Conservation (phyloP, 2,888 invertebrate species). For the Melangyna quadrimaculata region DNA sequence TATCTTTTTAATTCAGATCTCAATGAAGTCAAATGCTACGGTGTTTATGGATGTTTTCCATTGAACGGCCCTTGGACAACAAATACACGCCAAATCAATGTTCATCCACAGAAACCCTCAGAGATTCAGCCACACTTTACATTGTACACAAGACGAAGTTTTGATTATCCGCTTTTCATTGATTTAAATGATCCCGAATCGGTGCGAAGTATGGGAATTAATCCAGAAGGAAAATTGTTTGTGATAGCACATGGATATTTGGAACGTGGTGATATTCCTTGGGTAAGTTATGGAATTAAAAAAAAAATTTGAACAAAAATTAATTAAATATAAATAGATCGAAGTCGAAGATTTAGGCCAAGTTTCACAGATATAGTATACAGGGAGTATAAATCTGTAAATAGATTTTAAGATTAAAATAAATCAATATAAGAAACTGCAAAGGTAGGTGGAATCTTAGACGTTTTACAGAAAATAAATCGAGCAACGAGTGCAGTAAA, state of each 20-base stretch:
- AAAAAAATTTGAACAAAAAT: no score
- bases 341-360: no score
- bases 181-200: constrained; percentile 86
- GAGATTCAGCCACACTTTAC: constrained; percentile 83
- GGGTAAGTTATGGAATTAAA: constrained; percentile 84
- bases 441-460: no score
- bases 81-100: constrained; percentile 88
- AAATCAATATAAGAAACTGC: no score
- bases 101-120: constrained; percentile 88
- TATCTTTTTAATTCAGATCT: constrained; percentile 74
- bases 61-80: constrained; percentile 90
- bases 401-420: no score
- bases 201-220: constrained; percentile 84
- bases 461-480: no score
- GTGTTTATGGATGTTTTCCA: constrained; percentile 91
- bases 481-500: no score
- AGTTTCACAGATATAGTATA: no score
- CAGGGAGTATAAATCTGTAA: no score
- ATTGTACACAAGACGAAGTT: constrained; percentile 82
- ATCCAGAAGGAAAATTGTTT: constrained; percentile 85
- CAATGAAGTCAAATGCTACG: constrained; percentile 86
- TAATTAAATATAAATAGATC: no score
- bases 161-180: constrained; percentile 83
- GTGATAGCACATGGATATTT: constrained; percentile 93
- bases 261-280: constrained; percentile 90